These are phyloP conservation scores for Gymnorhina tibicen DNA, from an alignment of 2,113 vertebrate species.

Conservation along the genomic window DNA sequence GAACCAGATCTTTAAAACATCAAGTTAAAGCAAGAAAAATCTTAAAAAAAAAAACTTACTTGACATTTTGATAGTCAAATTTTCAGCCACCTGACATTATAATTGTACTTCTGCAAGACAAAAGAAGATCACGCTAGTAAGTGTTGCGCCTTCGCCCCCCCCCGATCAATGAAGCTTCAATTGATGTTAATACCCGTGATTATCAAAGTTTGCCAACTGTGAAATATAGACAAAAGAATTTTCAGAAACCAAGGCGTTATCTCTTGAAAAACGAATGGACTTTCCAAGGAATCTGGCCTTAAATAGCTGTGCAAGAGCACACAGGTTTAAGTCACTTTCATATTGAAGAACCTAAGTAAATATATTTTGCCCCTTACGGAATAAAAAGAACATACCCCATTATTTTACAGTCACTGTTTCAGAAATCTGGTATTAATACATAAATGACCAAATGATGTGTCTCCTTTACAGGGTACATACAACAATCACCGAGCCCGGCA, in stretches of 20 bases:
- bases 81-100: slow-evolving; percentile 78
- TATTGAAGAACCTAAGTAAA: no score
- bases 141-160: slow-evolving; percentile 2
- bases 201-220: neutral
- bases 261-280: neutral
- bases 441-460: accelerated
- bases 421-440: accelerated
- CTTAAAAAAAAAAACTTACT: slow-evolving; percentile 74
- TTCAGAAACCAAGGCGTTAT: neutral
- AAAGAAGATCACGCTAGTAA: slow-evolving; percentile 66
- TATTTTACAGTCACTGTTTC: neutral
- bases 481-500: accelerated
- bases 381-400: accelerated
- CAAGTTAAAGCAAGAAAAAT: neutral
- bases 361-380: accelerated
- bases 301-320: neutral
- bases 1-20: neutral
- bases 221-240: neutral
- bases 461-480: neutral
- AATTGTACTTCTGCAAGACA: slow-evolving; percentile 78
- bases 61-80: slow-evolving; percentile 83
- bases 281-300: neutral
- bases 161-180: neutral
- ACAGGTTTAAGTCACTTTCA: neutral
- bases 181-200: neutral